Percentiles rank a stretch among this genome's conserved stretches.
Conservation (phyloP, 2,797 vertebrate species). For the Crax fasciolata region DNA sequence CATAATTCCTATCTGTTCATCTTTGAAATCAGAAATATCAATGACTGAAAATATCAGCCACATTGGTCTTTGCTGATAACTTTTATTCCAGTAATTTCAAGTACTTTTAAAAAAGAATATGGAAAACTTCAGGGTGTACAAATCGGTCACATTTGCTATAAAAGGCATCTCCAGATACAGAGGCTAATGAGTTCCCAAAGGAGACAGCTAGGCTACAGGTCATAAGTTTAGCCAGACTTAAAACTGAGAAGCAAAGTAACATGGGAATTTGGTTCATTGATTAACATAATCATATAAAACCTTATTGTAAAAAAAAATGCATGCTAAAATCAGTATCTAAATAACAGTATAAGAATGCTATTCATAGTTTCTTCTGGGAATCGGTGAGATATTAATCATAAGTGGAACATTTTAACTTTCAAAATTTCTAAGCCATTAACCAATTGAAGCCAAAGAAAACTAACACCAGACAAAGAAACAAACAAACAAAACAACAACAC, state of each 20-base stretch:
- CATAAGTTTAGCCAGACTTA: slow-evolving; percentile 35
- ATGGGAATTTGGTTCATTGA: neutral
- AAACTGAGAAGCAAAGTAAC: neutral
- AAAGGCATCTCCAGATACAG: neutral
- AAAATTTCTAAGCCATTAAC: neutral
- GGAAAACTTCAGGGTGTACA: neutral
- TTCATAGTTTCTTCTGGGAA: neutral
- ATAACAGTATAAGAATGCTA: neutral
- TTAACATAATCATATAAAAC: neutral
- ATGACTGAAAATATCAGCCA: neutral
- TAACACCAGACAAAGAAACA: neutral
- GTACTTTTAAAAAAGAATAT: neutral
- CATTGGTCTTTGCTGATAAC: neutral
- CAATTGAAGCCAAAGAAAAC: neutral
- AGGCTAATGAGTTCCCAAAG: slow-evolving; percentile 60
- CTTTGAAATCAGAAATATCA: neutral
- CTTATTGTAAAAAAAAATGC: neutral
- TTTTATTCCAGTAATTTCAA: neutral
- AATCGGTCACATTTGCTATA: neutral
- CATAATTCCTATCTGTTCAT: neutral
- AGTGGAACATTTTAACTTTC: neutral
- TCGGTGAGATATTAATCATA: neutral
- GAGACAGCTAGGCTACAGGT: slow-evolving; percentile 4
- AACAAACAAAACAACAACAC: neutral
- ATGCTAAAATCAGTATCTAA: neutral